A percentile compares a stretch with the other conserved stretches of the same genome.
Conservation (phyloP, 2,113 vertebrate species). For the Numida meleagris region DNA sequence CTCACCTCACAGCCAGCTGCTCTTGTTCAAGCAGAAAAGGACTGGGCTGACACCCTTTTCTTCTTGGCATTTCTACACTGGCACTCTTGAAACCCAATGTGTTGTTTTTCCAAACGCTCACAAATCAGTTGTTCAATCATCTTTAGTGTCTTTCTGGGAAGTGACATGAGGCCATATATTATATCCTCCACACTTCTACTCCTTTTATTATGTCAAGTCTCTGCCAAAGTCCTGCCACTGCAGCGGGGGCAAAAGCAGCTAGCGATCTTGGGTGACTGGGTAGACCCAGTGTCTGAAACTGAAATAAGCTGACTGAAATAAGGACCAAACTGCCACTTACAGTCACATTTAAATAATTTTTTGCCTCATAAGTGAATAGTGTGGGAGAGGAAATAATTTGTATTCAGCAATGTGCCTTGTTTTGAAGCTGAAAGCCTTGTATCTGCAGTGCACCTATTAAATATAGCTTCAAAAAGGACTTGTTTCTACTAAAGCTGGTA, state of each 20-base stretch:
- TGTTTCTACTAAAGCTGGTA: constrained; percentile 9
- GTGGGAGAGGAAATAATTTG: not conserved
- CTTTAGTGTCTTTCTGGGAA: constrained; percentile 59
- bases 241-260: not conserved
- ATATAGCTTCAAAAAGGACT: not conserved
- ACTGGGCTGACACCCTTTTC: not conserved
- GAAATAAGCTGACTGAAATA: not conserved
- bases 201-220: not conserved
- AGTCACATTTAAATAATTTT: not conserved
- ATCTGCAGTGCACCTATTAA: not conserved
- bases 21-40: not conserved
- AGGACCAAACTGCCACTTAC: not conserved
- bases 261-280: not conserved
- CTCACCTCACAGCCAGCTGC: not conserved
- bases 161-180: not conserved
- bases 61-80: not conserved
- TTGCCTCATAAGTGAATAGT: not conserved
- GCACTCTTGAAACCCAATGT: not conserved
- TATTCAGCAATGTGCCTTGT: not conserved
- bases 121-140: constrained; percentile 24
- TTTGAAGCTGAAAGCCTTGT: not conserved
- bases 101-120: not conserved
- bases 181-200: not conserved
- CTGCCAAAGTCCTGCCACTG: not conserved
- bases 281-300: not conserved